Base-by-base conservation (phyloP, 2,797 vertebrate genomes). In the Dermochelys coriacea region DNA sequence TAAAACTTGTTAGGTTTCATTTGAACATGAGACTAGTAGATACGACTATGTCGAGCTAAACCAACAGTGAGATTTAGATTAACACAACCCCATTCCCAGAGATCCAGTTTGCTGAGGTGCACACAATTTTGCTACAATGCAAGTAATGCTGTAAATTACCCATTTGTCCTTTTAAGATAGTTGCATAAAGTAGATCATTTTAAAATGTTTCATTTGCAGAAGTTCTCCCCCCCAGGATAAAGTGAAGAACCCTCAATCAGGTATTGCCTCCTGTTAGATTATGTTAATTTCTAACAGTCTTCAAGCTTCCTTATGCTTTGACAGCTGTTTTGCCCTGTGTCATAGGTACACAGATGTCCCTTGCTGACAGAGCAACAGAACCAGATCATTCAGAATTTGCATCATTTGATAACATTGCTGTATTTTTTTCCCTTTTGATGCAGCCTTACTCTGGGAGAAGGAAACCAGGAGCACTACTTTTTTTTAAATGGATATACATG, bases 401-500 rank as follows among this genome's bases (percentile, higher is more conserved):
- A 14, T 68, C 8, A 68, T 27, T 55, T 1, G 0, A 25, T 31
- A 45, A 27, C 3, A 79, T 47, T 29, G 34, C 54, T 41, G 50
- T 27, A 41, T 51, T 29, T 84, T 84, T 5, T 52, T 52, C 15
- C 23, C 14, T 59, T 61, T 52, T 81, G 85, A 57, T 27, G 86
- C 61, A 85, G n/a, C 0, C 9, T 68, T 37, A 21, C n/a, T 68
- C n/a, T 37, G 57, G 0, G 54, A 1, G 1, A 74, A 77, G 85
- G 34, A 45, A 37, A 29, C 52, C 84, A 27, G 2, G 82, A 74
- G 61, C 61, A 59, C 80, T n/a, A 47, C 6, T 61, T 12, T 34
- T 61, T 37, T 55, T 37, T 34, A 81, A 59, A 47, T 61, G 41
- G 87, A 92, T 85, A 84, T 91, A 94, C 75, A 64, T 41, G 64